Conservation (phyloP, 2,888 invertebrate species). For the Melieria omissa region DNA sequence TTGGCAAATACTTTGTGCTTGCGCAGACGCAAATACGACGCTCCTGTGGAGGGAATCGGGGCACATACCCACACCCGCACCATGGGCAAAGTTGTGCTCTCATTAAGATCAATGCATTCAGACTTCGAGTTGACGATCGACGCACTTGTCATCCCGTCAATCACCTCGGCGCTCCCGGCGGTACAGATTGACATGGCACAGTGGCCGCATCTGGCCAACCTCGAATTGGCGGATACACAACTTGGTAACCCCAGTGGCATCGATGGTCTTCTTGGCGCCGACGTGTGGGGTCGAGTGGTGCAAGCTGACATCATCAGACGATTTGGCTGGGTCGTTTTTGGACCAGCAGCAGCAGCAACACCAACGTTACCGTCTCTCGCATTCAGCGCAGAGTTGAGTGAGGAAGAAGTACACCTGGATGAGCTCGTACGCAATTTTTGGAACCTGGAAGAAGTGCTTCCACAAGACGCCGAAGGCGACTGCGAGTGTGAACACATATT, state of each 20-base stretch:
- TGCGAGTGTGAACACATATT: not conserved
- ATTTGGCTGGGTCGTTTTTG: conserved; percentile 39
- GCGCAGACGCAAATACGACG: conserved; percentile 21
- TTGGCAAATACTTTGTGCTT: conserved; percentile 29
- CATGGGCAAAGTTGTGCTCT: conserved; percentile 29
- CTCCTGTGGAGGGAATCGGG: conserved; percentile 37
- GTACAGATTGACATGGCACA: not conserved
- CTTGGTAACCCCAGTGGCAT: conserved; percentile 42
- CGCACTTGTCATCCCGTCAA: too few species aligned
- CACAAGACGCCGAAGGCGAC: not conserved
- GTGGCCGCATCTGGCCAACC: not conserved
- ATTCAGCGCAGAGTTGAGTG: not conserved
- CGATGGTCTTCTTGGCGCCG: conserved; percentile 37
- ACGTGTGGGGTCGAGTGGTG: conserved; percentile 29
- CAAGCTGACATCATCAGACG: conserved; percentile 12
- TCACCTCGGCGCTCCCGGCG: not conserved
- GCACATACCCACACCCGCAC: not conserved
- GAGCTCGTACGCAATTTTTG: not conserved
- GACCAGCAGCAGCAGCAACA: conserved; percentile 23
- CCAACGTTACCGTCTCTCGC: not conserved
- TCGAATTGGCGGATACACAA: conserved; percentile 1
- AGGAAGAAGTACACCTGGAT: not conserved
- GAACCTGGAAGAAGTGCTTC: conserved; percentile 2
- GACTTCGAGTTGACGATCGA: not conserved
- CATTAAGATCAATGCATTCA: not conserved